Percentiles rank a stretch among this genome's conserved stretches.
Evolutionary conservation across 2,113 vertebrate genomes (phyloP).

Genomic region (Caranx ignobilis): DNA sequence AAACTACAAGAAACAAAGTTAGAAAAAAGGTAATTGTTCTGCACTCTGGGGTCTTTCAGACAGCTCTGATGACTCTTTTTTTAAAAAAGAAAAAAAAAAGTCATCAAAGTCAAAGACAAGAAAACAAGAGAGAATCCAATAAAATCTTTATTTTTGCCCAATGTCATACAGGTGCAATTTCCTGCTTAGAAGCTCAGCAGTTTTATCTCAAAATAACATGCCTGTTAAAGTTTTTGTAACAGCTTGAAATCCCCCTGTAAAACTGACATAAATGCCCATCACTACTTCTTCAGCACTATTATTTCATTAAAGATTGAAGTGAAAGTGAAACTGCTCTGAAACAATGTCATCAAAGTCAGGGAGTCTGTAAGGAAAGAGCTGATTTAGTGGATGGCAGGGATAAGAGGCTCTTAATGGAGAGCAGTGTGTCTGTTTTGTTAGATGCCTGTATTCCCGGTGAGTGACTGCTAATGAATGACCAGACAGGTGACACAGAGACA

Average conservation of each 20-base stretch:
- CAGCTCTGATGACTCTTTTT: constrained; percentile 7
- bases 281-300: constrained; percentile 33
- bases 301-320: constrained; percentile 62
- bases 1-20: constrained; percentile 21
- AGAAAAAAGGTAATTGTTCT: constrained; percentile 25
- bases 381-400: constrained; percentile 44
- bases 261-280: constrained; percentile 54
- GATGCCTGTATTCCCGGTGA: constrained; percentile 29
- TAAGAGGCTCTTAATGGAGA: constrained; percentile 57
- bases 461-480: constrained; percentile 47
- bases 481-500: constrained; percentile 17
- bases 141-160: constrained; percentile 26
- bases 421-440: constrained; percentile 43
- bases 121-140: constrained; percentile 43
- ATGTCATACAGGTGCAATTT: constrained; percentile 41
- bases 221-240: constrained; percentile 28
- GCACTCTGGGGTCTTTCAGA: constrained; percentile 17
- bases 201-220: constrained; percentile 31
- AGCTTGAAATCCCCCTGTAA: constrained; percentile 49
- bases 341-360: constrained; percentile 54
- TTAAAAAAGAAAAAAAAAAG: constrained; percentile 3
- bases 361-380: constrained; percentile 49
- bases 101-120: constrained; percentile 42
- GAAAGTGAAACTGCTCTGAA: constrained; percentile 61
- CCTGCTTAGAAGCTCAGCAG: constrained; percentile 16